Percentiles rank a stretch among this genome's conserved stretches.
phyloP scores from a whole-genome alignment of 2,888 invertebrate species.

The Caenorhabditis auriculariae region DNA sequence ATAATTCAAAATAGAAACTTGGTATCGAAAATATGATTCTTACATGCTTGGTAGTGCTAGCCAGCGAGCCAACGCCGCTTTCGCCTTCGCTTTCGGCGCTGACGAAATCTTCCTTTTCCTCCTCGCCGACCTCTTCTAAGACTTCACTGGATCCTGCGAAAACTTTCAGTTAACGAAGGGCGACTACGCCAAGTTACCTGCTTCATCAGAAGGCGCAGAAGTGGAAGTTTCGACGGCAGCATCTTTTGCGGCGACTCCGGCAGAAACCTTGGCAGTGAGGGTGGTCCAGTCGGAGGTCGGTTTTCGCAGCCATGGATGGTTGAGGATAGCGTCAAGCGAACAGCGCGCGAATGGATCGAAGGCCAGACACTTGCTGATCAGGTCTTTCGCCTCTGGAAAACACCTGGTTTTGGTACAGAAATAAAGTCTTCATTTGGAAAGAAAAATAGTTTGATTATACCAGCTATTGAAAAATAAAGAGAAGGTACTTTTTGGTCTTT shows the following conservation, averaged over 20 bases:
- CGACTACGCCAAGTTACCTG: too few species aligned
- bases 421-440: too few species aligned
- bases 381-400: conserved; percentile 47
- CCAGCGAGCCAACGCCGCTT: conserved; percentile 34
- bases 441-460: too few species aligned
- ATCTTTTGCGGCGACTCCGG: not conserved
- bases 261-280: conserved; percentile 13
- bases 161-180: not conserved
- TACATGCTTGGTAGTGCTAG: conserved; percentile 8
- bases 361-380: conserved; percentile 49
- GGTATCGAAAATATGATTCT: not conserved
- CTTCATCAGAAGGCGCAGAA: conserved; percentile 3
- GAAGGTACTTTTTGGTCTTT: too few species aligned
- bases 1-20: not conserved
- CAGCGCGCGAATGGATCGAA: conserved; percentile 54
- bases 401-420: too few species aligned
- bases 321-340: conserved; percentile 46
- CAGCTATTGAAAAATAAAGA: too few species aligned
- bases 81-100: conserved; percentile 17
- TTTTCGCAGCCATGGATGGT: conserved; percentile 49
- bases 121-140: conserved; percentile 24
- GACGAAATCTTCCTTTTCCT: conserved; percentile 5
- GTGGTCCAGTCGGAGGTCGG: conserved; percentile 34
- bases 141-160: conserved; percentile 25
- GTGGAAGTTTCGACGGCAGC: not conserved